These are phyloP conservation scores for Urocolius indicus DNA, from an alignment of 2,113 vertebrate genomes.

Conservation along the genomic window DNA sequence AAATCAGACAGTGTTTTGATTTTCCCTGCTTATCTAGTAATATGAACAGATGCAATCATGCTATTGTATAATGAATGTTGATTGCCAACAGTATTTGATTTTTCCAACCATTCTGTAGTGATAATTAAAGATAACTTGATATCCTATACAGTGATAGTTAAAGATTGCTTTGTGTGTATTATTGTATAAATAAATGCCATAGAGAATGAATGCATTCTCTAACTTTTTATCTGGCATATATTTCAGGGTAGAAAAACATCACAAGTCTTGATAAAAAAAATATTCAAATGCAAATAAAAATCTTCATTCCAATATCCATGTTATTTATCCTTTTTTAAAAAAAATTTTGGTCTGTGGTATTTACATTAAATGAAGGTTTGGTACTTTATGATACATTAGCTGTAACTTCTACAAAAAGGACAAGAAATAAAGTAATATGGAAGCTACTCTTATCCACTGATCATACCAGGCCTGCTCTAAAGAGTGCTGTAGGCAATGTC, in stretches of 20 bases:
- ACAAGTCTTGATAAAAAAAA: constrained; percentile 27
- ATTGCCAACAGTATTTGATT: constrained; percentile 83
- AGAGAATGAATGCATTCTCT: constrained; percentile 38
- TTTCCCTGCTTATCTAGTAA: constrained; percentile 81
- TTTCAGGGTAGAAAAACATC: constrained; percentile 24
- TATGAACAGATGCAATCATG: constrained; percentile 83
- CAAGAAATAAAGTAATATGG: background rate
- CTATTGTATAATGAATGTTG: constrained; percentile 83
- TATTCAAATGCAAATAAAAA: constrained; percentile 13
- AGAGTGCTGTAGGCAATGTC: background rate
- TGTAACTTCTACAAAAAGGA: background rate
- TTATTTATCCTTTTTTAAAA: background rate
- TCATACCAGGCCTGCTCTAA: background rate
- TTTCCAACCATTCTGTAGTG: constrained; percentile 75
- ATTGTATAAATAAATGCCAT: constrained; percentile 68
- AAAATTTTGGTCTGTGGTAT: background rate
- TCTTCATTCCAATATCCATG: background rate
- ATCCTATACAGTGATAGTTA: constrained; percentile 77
- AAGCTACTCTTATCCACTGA: background rate
- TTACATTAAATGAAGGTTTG: background rate
- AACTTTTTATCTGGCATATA: constrained; percentile 45
- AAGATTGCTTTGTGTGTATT: constrained; percentile 73
- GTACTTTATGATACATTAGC: background rate
- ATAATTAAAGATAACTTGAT: constrained; percentile 85
- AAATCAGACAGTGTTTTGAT: constrained; percentile 81